These are phyloP conservation scores for Eptatretus burgeri DNA, from an alignment of 2,113 vertebrate genomes.

Conservation along the genomic window DNA sequence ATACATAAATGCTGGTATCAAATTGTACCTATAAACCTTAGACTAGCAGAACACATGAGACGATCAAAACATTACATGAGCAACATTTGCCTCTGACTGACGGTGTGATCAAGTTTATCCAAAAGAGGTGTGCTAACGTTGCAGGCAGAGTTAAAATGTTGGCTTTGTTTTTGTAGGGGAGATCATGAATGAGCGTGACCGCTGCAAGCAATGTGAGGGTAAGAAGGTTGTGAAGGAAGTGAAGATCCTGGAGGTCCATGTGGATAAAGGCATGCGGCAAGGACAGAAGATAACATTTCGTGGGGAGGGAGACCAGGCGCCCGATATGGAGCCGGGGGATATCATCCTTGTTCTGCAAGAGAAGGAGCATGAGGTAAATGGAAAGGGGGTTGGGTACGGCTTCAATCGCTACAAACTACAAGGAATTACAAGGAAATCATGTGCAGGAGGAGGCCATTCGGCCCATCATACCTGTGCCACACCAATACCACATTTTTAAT, in stretches of 20 bases:
- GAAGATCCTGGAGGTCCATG: slow-evolving; percentile 88
- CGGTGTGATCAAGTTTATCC: too few relatives aligned
- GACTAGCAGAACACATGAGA: too few relatives aligned
- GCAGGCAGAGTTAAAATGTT: too few relatives aligned
- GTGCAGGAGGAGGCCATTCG: too few relatives aligned
- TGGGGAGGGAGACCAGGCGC: slow-evolving; percentile 90
- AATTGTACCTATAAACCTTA: too few relatives aligned
- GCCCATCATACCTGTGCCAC: too few relatives aligned
- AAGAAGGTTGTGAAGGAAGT: slow-evolving; percentile 94
- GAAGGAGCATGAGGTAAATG: slow-evolving; percentile 67
- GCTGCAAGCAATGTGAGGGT: slow-evolving; percentile 96
- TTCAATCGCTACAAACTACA: slow-evolving; percentile 69
- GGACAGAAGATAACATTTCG: slow-evolving; percentile 89
- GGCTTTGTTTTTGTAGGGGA: slow-evolving; percentile 26
- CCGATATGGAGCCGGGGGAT: slow-evolving; percentile 73
- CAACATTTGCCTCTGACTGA: too few relatives aligned
- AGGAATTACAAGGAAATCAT: too few relatives aligned
- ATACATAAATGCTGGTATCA: too few relatives aligned
- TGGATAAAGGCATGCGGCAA: slow-evolving; percentile 97
- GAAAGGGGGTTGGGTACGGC: slow-evolving; percentile 34
- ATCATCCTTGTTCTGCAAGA: slow-evolving; percentile 84
- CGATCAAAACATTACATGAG: too few relatives aligned
- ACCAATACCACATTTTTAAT: too few relatives aligned
- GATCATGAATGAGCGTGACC: slow-evolving; percentile 92
- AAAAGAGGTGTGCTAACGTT: too few relatives aligned